Conservation (phyloP, 2,888 invertebrate genomes). For the Tryphoninae sp. region DNA sequence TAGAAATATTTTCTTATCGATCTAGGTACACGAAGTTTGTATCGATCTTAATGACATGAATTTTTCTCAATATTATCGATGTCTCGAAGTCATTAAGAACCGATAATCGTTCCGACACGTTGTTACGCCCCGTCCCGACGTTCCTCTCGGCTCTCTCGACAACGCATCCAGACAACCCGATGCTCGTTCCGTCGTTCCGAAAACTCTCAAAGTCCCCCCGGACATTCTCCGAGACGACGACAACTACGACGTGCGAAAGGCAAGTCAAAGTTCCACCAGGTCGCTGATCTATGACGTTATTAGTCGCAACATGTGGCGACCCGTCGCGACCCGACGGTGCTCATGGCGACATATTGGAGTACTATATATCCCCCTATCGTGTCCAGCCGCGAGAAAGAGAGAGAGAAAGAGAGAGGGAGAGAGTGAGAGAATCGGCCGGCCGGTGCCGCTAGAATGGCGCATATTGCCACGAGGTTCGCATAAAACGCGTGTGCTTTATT, state of each 20-base stretch:
- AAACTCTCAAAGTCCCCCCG: constrained; percentile 18
- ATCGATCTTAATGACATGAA: not conserved
- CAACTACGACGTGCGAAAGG: constrained; percentile 57
- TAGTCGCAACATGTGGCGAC: constrained; percentile 75
- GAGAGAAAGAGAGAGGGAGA: constrained; percentile 14
- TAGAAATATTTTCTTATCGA: not conserved
- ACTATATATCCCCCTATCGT: constrained; percentile 22
- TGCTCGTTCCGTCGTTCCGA: constrained; percentile 2
- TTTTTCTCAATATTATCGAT: not conserved
- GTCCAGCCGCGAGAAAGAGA: constrained; percentile 41
- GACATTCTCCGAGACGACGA: constrained; percentile 23
- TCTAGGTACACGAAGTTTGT: not conserved
- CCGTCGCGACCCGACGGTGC: constrained; percentile 68
- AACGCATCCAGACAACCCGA: constrained; percentile 22
- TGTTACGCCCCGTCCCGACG: constrained; percentile 20
- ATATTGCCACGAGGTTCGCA: constrained; percentile 63
- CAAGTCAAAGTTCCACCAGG: constrained; percentile 70
- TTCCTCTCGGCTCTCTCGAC: constrained; percentile 24
- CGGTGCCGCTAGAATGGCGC: constrained; percentile 35
- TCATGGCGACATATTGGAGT: constrained; percentile 72
- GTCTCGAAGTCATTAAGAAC: not conserved
- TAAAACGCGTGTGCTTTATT: constrained; percentile 51
- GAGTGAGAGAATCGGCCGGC: constrained; percentile 18
- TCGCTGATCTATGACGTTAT: constrained; percentile 74
- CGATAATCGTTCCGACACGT: constrained; percentile 43